phyloP scores from a whole-genome alignment of 2,888 invertebrate genomes.

The Drosophila greeni region DNA sequence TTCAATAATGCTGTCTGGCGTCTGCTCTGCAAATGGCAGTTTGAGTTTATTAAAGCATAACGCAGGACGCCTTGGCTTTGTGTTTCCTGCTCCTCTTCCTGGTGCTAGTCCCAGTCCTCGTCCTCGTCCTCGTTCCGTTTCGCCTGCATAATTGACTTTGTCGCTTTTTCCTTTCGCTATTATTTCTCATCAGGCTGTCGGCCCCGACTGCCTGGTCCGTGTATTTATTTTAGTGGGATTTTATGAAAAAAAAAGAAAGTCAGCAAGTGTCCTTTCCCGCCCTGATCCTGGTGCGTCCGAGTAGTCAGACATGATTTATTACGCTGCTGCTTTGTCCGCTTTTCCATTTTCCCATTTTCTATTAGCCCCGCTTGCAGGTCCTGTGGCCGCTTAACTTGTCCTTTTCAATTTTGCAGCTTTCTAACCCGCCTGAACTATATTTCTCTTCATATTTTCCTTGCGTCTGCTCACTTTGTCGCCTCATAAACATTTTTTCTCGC shows the following conservation, averaged over 20 bases:
- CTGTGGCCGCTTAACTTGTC: conserved; percentile 65
- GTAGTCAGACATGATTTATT: conserved; percentile 64
- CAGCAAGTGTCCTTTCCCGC: conserved; percentile 57
- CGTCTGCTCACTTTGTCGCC: conserved; percentile 46
- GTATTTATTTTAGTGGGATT: conserved; percentile 60
- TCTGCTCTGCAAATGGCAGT: conserved; percentile 50
- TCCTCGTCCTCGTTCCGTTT: background rate
- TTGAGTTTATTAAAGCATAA: conserved; percentile 47
- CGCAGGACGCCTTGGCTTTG: conserved; percentile 23
- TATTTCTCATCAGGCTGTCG: conserved; percentile 52
- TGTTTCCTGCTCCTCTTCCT: conserved; percentile 37
- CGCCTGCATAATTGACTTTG: conserved; percentile 73
- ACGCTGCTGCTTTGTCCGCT: conserved; percentile 58
- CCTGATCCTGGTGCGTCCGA: conserved; percentile 42
- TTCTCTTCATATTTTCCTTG: conserved; percentile 23
- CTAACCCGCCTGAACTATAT: conserved; percentile 30
- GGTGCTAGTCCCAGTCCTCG: background rate
- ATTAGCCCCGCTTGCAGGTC: conserved; percentile 59
- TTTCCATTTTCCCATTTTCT: conserved; percentile 42
- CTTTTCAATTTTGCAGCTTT: conserved; percentile 61
- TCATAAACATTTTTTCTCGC: conserved; percentile 57
- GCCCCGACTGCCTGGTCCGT: conserved; percentile 6
- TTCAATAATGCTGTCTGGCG: conserved; percentile 57
- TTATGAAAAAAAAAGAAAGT: conserved; percentile 48
- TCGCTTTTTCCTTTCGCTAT: conserved; percentile 59